Base-by-base conservation (phyloP, 1,140 invertebrate species). In the Drosophila kikkawai region DNA sequence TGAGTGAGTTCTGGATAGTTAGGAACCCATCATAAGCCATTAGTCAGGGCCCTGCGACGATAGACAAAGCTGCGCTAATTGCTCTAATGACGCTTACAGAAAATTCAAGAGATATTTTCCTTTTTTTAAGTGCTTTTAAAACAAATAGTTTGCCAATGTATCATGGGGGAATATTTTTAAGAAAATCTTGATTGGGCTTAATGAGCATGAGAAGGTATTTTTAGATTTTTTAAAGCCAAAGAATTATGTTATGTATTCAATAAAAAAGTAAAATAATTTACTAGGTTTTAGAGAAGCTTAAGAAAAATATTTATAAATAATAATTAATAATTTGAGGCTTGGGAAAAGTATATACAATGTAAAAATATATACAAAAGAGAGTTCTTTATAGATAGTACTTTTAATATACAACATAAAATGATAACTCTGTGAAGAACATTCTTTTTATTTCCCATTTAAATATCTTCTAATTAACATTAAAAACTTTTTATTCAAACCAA, bases 1-100 rank as follows among this genome's bases (percentile, higher is more conserved):
- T 8, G 34, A 7, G 42, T 57, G 19, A 42, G 44, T 79, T 34
- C 39, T 55, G 39, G 36, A 71, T 57, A 71, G 66, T 44, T 71
- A 73, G 69, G 66, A 71, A 48, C 70, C 70, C 36, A 73, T 73
- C 65, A 39, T 12, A 37, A 4, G 73, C 75, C 80, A 87, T 87
- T 87, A 88, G 84, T 87, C 79, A 69, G 79, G 83, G 63, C 57
- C 64, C 82, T 73, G 60, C 65, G 80, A 76, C 75, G 70, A 68
- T 70, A 74, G 64, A 86, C 83, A 88, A 88, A 84, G 85, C 80
- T 71, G 44, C 63, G 79, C 84, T 88, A 88, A 88, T 86, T 86
- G 83, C 75, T 73, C 7, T 57, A 86, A 82, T 57, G 60, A 45
- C 53, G 53, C 69, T 83, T 32, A 15, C 32, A 48, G 59, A 47